These are phyloP conservation scores for Tipula helvola DNA, from an alignment of 2,888 invertebrate species.

Conservation along the genomic window DNA sequence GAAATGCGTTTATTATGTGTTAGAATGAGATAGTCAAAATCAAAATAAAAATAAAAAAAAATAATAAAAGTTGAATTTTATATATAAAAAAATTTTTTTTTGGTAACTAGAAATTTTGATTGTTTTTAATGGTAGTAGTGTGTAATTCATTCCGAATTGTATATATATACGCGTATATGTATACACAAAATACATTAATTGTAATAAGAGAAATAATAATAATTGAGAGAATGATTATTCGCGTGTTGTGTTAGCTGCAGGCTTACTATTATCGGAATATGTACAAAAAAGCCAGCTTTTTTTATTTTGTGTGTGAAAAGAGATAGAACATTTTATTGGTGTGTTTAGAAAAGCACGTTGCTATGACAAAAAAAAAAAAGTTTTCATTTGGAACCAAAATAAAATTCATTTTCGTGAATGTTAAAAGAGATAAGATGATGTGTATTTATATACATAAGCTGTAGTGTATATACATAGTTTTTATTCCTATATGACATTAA, in stretches of 20 bases:
- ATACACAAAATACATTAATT: not conserved
- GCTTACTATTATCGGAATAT: not conserved
- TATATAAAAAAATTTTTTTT: not conserved
- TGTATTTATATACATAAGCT: not conserved
- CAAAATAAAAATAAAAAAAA: not conserved
- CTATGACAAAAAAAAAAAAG: not conserved
- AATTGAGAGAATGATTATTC: conserved; percentile 5
- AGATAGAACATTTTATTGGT: not conserved
- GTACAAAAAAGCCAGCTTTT: not conserved
- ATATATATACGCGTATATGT: not conserved
- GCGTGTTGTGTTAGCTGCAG: not conserved
- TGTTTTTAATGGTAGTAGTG: not conserved
- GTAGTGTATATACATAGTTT: not conserved
- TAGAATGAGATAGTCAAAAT: conserved; percentile 5
- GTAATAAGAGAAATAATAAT: not conserved
- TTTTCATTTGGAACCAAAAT: not conserved
- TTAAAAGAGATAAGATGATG: not conserved
- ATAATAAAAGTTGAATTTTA: not conserved
- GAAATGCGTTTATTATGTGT: conserved; percentile 17
- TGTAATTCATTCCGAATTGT: not conserved
- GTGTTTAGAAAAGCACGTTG: conserved; percentile 9
- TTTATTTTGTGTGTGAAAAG: not conserved
- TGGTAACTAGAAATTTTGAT: conserved; percentile 10
- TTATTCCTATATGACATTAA: not conserved
- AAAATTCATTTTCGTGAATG: not conserved